Evolutionary conservation across 2,113 vertebrate species (phyloP), one percentile per base, ranked within the genome.

Genomic region (Chelonoidis abingdonii): DNA sequence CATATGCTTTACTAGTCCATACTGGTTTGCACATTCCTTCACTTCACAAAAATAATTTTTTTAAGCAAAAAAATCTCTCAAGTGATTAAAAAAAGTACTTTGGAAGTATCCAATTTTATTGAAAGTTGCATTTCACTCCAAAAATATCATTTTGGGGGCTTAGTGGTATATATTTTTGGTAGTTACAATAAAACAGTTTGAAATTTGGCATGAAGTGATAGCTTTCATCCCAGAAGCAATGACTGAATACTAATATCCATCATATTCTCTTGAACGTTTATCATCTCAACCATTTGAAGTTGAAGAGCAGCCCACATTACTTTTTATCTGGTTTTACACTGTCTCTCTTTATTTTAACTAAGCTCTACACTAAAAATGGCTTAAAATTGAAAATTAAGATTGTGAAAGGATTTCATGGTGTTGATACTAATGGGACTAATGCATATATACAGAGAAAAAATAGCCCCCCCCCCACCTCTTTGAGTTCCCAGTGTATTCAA

Each of bases 21-120:
- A 95, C 96, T 97, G 94, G 96, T 97, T 97, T 97, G 62, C 31
- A 93, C 95, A 97, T 98, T 97, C 96, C 86, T 97, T 96, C 17
- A 87, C 86, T 96, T 96, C 95, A 95, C 90, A 97, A 93, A 69
- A 84, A 94, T 59, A 16, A 92, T 29, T 56, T 62, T 87, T 72
- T 86, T 80, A 80, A 84, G 92, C 25, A 87, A 49, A 87, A 35
- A 3, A 25, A 1, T 80, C 49, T 94, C 90, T 96, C 85, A 88
- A 96, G 80, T 56, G 87, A 93, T 94, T 95, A 75, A 54, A 92
- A 94, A 86, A 62, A 90, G 80, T 92, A 89, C 53, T 92, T 97
- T 96, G 93, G 75, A 97, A 94, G 76, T 93, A 97, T 95, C 89
- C 65, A 76, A 92, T 96, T 95, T 93, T 93, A 91, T 89, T 94